Base-by-base conservation (phyloP, 2,888 invertebrate genomes). In the Caenorhabditis macrosperma region DNA sequence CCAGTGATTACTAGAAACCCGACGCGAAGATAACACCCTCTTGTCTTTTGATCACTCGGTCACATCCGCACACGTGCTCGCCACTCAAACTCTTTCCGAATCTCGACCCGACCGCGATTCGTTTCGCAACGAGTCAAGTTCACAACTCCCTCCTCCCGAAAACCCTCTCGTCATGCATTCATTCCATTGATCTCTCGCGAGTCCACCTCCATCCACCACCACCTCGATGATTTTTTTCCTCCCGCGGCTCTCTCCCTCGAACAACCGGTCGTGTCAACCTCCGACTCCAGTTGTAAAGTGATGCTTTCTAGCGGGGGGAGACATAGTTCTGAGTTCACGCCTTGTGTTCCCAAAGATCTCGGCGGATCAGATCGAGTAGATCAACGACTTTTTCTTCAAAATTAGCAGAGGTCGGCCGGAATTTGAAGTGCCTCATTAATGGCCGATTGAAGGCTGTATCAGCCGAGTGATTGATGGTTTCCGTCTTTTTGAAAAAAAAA, bases 201-300 rank as follows among this genome's bases (percentile, higher is more conserved):
- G 38, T 38, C 38, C 38, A 38, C 12, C 2, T 10, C 33, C 33
- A 33, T 7, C 33, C 10, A n/a, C n/a, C n/a, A n/a, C n/a, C n/a
- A n/a, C n/a, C n/a, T n/a, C n/a, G n/a, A n/a, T n/a, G n/a, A n/a
- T n/a, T n/a, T n/a, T n/a, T n/a, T n/a, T n/a, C n/a, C n/a, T n/a
- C n/a, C n/a, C n/a, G n/a, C n/a, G n/a, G n/a, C 33, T 33, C 4
- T n/a, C 44, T 44, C 44, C n/a, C n/a, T n/a, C 4, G 38, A 9
- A 12, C 9, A 44, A 44, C 44, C 44, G 44, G 44, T 44, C 44
- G 44, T 44, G 44, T 44, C 44, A 44, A 44, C 44, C 44, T 44
- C 44, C 44, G 44, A 38, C 38, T 38, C 38, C 38, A 38, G 44
- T 44, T 44, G 44, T 44, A 44, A 44, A 17, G 44, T 44, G 44